phyloP scores from a whole-genome alignment of 2,113 vertebrate genomes.

The Oophaga pumilio region DNA sequence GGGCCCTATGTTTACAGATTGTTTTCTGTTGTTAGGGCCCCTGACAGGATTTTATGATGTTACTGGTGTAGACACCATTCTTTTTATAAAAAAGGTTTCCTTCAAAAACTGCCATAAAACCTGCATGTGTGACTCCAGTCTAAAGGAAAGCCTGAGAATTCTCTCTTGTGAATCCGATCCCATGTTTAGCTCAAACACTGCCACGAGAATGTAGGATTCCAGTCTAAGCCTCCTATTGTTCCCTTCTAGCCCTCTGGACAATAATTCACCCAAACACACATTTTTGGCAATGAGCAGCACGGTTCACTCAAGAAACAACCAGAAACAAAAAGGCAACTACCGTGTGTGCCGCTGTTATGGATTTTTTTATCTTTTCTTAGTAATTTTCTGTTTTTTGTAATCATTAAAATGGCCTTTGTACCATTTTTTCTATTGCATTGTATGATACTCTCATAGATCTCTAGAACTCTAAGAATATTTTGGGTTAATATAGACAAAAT shows the following conservation, averaged over 20 bases:
- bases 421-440: not conserved
- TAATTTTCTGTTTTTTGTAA: not conserved
- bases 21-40: too few relatives aligned
- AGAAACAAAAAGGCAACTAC: not conserved
- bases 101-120: too few relatives aligned
- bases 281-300: not conserved
- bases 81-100: too few relatives aligned
- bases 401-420: not conserved
- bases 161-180: too few relatives aligned
- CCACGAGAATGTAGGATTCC: too few relatives aligned
- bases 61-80: too few relatives aligned
- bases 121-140: too few relatives aligned
- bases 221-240: not conserved
- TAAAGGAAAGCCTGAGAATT: too few relatives aligned
- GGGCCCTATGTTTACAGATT: too few relatives aligned
- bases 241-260: too few relatives aligned
- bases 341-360: not conserved
- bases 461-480: not conserved
- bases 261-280: not conserved
- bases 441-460: not conserved
- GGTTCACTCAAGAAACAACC: not conserved
- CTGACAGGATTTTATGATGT: too few relatives aligned
- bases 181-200: too few relatives aligned
- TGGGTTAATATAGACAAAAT: slow-evolving; percentile 18
- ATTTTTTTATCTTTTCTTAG: not conserved